Percentiles rank a stretch among this genome's conserved stretches.
These are phyloP conservation scores for Brevimyrus niger DNA, from an alignment of 2,113 vertebrate genomes.

Conservation along the genomic window DNA sequence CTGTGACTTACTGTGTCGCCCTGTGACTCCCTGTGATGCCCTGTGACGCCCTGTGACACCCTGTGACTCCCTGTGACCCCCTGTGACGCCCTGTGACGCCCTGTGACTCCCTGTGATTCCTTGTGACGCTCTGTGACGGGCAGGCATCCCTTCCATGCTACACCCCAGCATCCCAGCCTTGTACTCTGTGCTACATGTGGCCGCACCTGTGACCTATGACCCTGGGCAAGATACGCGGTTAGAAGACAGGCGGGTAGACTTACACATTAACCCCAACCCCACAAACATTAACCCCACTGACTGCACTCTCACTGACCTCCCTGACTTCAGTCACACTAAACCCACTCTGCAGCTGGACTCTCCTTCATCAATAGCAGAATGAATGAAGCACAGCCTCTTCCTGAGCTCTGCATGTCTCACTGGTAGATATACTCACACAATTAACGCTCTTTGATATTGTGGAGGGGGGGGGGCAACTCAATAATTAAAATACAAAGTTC, in stretches of 20 bases:
- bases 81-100: too few relatives aligned
- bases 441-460: not conserved
- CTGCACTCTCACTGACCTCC: not conserved
- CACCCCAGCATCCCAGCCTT: not conserved
- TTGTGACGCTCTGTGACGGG: too few relatives aligned
- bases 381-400: not conserved
- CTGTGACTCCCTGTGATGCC: too few relatives aligned
- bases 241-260: not conserved
- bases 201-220: not conserved
- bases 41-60: too few relatives aligned
- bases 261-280: not conserved
- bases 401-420: conserved; percentile 32
- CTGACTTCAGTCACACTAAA: not conserved
- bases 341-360: not conserved
- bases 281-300: not conserved
- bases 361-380: not conserved
- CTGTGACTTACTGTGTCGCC: too few relatives aligned
- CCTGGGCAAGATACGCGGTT: not conserved
- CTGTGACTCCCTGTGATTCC: too few relatives aligned
- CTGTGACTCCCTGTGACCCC: too few relatives aligned
- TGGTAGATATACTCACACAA: conserved; percentile 47
- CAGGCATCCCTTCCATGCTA: not conserved
- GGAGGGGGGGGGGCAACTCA: not conserved
- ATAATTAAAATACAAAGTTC: not conserved
- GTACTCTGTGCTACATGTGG: not conserved